A percentile compares a stretch with the other conserved stretches of the same genome.
Conservation (phyloP, 2,113 vertebrate genomes). For the Paradoxurus hermaphroditus region DNA sequence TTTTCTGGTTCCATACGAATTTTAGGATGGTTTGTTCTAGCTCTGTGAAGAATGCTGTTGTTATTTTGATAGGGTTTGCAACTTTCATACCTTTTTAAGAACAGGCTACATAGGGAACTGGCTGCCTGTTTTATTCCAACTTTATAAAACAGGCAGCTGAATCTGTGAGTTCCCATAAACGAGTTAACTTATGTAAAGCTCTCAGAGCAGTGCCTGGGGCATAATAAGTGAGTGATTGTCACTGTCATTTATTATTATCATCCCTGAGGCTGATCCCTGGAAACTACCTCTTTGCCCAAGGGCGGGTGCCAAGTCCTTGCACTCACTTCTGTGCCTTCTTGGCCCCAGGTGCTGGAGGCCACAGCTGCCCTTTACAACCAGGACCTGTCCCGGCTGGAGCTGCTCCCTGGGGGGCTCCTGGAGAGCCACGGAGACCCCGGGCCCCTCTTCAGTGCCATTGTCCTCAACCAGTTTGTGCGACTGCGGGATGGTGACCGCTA, state of each 20-base stretch:
- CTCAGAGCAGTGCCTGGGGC: neutral
- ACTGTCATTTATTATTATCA: neutral
- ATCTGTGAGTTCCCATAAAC: neutral
- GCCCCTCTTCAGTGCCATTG: conserved; percentile 85
- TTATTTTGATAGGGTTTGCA: too few species aligned
- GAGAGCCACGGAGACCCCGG: conserved; percentile 85
- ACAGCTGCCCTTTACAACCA: conserved; percentile 79
- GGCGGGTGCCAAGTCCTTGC: neutral
- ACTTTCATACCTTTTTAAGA: neutral
- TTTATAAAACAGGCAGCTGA: neutral
- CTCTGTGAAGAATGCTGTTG: too few species aligned
- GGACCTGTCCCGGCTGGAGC: conserved; percentile 86
- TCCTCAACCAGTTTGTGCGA: conserved; percentile 89
- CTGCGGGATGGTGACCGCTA: conserved; percentile 91
- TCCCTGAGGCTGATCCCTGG: neutral
- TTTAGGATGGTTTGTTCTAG: too few species aligned
- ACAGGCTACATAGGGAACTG: neutral
- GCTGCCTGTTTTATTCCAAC: neutral
- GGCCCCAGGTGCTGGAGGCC: conserved; percentile 77
- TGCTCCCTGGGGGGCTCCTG: conserved; percentile 88
- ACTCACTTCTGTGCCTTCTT: neutral
- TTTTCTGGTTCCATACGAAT: too few species aligned
- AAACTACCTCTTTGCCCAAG: neutral
- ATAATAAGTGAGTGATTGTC: neutral
- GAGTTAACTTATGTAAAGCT: neutral